Conservation (phyloP, 2,113 vertebrate genomes). For the Cyprinodon tularosa region DNA sequence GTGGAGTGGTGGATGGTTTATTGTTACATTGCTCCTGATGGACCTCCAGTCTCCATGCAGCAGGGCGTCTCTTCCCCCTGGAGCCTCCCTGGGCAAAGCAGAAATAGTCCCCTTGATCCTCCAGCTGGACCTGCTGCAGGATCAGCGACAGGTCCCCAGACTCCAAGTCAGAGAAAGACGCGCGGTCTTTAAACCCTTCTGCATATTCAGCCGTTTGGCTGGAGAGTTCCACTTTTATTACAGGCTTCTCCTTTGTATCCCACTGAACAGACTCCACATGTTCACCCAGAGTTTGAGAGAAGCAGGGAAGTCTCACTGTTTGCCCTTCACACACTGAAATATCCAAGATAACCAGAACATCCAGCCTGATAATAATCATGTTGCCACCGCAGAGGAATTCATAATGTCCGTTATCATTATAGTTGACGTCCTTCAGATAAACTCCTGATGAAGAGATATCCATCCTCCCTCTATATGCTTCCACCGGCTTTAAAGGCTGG, state of each 20-base stretch:
- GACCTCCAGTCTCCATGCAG: neutral
- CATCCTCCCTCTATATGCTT: neutral
- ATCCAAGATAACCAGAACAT: neutral
- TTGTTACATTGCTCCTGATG: too few relatives aligned
- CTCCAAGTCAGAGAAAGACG: neutral
- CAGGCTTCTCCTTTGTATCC: neutral
- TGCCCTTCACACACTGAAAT: neutral
- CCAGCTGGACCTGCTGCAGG: neutral
- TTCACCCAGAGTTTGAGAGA: neutral
- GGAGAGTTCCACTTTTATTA: neutral
- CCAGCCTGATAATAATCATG: neutral
- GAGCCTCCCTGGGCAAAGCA: neutral
- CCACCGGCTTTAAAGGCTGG: neutral
- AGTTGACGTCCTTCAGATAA: neutral
- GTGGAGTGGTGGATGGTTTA: neutral
- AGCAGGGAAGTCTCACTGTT: neutral
- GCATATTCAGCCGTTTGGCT: neutral
- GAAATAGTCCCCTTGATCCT: neutral
- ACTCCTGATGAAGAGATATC: neutral
- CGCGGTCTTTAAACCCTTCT: neutral
- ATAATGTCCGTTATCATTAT: slow-evolving; percentile 2
- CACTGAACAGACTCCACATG: neutral
- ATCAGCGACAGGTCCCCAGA: neutral
- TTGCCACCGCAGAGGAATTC: neutral
- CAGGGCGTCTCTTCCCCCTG: neutral